Evolutionary conservation across 2,888 invertebrate species (phyloP).

Genomic region (Drosophila leonis): DNA sequence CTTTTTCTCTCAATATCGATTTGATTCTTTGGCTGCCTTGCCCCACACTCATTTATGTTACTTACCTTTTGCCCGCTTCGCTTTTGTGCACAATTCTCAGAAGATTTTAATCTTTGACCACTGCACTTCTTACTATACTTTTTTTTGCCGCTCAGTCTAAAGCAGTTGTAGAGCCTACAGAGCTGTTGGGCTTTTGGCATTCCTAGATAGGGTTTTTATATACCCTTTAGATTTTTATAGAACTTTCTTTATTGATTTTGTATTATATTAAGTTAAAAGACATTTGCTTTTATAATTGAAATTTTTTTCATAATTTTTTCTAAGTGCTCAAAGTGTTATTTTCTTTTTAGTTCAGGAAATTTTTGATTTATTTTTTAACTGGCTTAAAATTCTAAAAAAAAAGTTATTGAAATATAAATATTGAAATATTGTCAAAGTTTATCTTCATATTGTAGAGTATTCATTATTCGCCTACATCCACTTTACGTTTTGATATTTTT

Average conservation of each 20-base stretch:
- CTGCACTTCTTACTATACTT: conserved; percentile 32
- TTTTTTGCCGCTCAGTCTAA: conserved; percentile 4
- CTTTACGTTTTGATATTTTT: neutral
- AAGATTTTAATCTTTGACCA: conserved; percentile 80
- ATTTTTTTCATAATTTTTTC: too few species aligned
- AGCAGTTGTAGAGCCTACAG: conserved; percentile 6
- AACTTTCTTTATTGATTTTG: neutral
- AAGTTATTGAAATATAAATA: too few species aligned
- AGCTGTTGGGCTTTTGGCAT: neutral
- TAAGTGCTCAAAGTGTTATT: too few species aligned
- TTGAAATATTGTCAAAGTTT: too few species aligned
- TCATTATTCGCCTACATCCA: neutral
- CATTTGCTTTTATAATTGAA: too few species aligned
- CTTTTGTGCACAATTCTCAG: conserved; percentile 75
- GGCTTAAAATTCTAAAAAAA: too few species aligned
- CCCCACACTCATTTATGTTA: conserved; percentile 68
- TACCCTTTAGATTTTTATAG: conserved; percentile 7
- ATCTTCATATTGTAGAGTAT: conserved; percentile 36
- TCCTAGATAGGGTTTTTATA: neutral
- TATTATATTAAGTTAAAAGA: neutral
- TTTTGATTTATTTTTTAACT: too few species aligned
- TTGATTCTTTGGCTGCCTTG: conserved; percentile 62
- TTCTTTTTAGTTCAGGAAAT: neutral
- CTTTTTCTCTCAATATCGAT: conserved; percentile 64
- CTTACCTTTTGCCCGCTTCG: conserved; percentile 54